Conservation (phyloP, 2,797 vertebrate genomes). For the Hafferia zeledoni region DNA sequence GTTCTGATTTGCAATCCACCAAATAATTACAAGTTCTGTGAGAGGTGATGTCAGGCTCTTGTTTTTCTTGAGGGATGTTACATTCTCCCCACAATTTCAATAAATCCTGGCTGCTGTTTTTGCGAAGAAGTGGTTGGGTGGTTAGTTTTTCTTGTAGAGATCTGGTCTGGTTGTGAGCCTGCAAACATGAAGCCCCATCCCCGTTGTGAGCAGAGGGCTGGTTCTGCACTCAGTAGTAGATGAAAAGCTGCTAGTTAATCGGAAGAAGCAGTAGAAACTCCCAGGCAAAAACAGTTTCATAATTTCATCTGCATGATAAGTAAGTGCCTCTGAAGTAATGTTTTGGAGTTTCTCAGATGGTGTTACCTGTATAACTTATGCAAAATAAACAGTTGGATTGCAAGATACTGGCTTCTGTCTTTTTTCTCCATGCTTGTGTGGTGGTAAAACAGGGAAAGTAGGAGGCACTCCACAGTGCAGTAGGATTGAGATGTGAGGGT, state of each 20-base stretch:
- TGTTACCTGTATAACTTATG: neutral
- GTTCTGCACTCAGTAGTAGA: neutral
- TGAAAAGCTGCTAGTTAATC: neutral
- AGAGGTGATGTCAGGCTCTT: neutral
- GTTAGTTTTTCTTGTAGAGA: neutral
- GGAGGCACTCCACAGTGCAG: neutral
- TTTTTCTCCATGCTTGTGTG: fast-evolving
- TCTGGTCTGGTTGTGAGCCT: neutral
- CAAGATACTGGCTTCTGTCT: neutral
- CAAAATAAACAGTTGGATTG: neutral
- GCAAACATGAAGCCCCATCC: neutral
- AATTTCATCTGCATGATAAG: neutral
- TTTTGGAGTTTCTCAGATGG: neutral
- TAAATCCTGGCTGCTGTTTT: neutral
- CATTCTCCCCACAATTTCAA: neutral
- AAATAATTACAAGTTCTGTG: neutral
- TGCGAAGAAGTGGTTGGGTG: neutral
- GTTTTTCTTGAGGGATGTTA: neutral
- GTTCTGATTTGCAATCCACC: neutral
- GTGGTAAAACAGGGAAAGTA: neutral
- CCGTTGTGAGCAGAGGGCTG: neutral
- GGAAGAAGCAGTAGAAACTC: neutral
- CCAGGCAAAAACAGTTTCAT: neutral
- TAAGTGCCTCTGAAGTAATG: neutral
- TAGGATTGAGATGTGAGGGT: neutral